Conservation (phyloP, 2,888 invertebrate species). For the Amphipoea lucens region DNA sequence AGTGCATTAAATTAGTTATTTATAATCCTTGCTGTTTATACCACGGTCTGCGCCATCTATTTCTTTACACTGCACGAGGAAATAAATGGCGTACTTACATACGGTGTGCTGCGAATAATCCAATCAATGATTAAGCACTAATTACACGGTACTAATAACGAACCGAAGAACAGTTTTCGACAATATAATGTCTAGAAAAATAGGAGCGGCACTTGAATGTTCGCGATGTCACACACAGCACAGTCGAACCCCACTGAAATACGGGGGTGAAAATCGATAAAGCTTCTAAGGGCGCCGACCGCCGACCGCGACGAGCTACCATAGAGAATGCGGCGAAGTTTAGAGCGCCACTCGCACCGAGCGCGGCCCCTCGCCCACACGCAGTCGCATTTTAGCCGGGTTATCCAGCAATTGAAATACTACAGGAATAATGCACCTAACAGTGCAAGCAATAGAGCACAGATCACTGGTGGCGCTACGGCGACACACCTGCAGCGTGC, state of each 20-base stretch:
- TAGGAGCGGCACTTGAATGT: constrained; percentile 17
- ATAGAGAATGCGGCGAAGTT: constrained; percentile 43
- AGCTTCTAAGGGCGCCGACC: constrained; percentile 34
- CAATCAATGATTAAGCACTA: constrained; percentile 53
- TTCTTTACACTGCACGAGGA: neutral
- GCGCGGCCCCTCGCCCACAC: neutral
- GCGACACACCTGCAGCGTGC: constrained; percentile 37
- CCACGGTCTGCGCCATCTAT: neutral
- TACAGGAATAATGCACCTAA: constrained; percentile 29
- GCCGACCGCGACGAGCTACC: constrained; percentile 32
- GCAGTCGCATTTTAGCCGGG: constrained; percentile 30
- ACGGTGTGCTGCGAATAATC: constrained; percentile 16
- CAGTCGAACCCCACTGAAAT: constrained; percentile 30
- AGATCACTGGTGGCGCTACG: neutral
- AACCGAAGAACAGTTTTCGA: neutral
- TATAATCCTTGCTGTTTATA: neutral
- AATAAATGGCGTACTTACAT: constrained; percentile 46
- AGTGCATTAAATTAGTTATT: neutral
- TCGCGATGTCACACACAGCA: constrained; percentile 18
- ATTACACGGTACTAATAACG: neutral
- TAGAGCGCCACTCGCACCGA: neutral
- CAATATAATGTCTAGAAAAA: neutral
- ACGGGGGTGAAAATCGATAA: constrained; percentile 66
- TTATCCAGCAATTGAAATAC: neutral
- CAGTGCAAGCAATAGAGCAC: constrained; percentile 28